Conservation (phyloP, 2,797 vertebrate genomes). For the Lacerta viridis region DNA sequence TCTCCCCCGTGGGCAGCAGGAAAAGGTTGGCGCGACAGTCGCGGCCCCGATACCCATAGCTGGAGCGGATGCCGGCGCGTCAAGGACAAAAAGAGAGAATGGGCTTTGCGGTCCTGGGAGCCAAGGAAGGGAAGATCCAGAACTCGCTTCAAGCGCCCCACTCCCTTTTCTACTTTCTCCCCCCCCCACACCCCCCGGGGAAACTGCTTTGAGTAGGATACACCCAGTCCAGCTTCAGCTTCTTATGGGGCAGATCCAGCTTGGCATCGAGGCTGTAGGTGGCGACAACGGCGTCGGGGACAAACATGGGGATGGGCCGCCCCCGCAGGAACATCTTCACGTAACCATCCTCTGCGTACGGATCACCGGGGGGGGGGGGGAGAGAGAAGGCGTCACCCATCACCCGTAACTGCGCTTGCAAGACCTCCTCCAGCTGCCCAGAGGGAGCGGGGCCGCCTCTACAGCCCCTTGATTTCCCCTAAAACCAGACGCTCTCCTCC, state of each 20-base stretch:
- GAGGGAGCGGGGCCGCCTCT: too few relatives aligned
- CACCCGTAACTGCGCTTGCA: neutral
- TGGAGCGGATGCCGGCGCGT: slow-evolving; percentile 60
- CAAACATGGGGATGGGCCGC: slow-evolving; percentile 90
- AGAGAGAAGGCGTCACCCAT: too few relatives aligned
- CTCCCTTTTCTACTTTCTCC: too few relatives aligned
- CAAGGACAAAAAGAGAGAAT: slow-evolving; percentile 12
- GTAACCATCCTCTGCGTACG: slow-evolving; percentile 86
- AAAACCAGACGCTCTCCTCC: neutral
- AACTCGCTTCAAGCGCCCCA: neutral
- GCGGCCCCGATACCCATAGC: slow-evolving; percentile 91
- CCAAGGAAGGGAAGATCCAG: neutral
- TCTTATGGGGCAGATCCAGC: slow-evolving; percentile 82
- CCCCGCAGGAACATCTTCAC: slow-evolving; percentile 94
- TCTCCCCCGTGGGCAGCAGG: slow-evolving; percentile 92
- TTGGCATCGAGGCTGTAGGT: slow-evolving; percentile 88
- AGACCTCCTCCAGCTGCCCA: too few relatives aligned
- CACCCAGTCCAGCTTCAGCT: slow-evolving; percentile 94
- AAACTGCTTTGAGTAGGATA: slow-evolving; percentile 82
- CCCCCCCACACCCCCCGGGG: neutral
- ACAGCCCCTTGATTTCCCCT: fast-evolving
- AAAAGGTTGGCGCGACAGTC: slow-evolving; percentile 93
- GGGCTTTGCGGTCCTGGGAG: neutral
- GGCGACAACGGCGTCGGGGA: slow-evolving; percentile 84
- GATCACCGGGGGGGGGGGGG: neutral